Evolutionary conservation across 1,140 invertebrate genomes (phyloP).

Genomic region (Zaprionus nigranus): DNA sequence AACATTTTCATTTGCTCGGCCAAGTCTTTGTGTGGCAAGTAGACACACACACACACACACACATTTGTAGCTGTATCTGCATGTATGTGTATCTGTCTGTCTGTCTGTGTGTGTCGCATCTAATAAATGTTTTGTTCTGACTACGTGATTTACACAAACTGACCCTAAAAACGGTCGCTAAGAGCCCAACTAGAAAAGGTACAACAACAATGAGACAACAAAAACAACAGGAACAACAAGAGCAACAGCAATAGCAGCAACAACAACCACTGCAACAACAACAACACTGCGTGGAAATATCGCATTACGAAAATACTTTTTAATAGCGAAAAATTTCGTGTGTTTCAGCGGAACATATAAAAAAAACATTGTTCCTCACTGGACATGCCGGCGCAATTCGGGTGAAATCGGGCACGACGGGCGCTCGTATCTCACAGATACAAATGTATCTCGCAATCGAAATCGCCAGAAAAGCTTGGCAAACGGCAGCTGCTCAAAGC

Average conservation of each 20-base stretch:
- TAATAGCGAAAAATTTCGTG: conserved; percentile 64
- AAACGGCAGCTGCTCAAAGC: conserved; percentile 2
- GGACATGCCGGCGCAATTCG: conserved; percentile 41
- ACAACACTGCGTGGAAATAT: conserved; percentile 47
- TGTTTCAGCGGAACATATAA: conserved; percentile 30
- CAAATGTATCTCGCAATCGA: conserved; percentile 46
- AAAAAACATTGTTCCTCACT: conserved; percentile 4
- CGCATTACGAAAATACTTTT: conserved; percentile 77
- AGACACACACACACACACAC: neutral
- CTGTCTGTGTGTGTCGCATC: conserved; percentile 35
- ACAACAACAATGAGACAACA: conserved; percentile 11
- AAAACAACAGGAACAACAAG: neutral
- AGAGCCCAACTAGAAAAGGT: conserved; percentile 14
- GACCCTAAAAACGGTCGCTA: conserved; percentile 67
- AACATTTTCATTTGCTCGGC: conserved; percentile 1
- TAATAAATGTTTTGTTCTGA: conserved; percentile 66
- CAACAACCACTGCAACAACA: neutral
- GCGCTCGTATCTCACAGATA: conserved; percentile 32
- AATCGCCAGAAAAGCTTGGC: conserved; percentile 16
- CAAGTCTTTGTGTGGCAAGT: conserved; percentile 17
- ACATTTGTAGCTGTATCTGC: neutral
- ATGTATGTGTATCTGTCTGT: neutral
- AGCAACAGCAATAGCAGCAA: neutral
- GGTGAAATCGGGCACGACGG: conserved; percentile 52
- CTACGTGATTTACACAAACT: conserved; percentile 73